Evolutionary conservation across 2,113 vertebrate species (phyloP).

Genomic region (Diadophis punctatus): DNA sequence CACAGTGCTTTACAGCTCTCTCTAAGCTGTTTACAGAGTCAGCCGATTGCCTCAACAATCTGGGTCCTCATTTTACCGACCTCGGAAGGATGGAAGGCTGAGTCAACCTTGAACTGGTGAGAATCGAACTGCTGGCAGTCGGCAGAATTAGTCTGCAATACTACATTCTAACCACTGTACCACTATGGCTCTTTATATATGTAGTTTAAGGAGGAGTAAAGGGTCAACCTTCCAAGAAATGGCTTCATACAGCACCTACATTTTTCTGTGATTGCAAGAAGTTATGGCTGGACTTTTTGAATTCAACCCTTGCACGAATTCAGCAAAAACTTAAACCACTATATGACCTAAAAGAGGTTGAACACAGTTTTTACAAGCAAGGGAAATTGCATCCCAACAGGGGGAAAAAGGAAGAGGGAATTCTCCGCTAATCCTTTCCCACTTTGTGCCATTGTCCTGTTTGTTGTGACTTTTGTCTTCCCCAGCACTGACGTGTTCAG

Average conservation of each 20-base stretch:
- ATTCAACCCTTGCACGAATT: neutral
- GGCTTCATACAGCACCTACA: neutral
- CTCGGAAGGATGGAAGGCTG: neutral
- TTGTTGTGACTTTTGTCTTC: neutral
- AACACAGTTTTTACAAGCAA: neutral
- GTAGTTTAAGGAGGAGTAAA: neutral
- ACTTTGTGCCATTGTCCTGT: neutral
- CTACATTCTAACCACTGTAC: neutral
- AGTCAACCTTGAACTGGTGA: neutral
- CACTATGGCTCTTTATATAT: neutral
- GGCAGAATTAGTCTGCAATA: neutral
- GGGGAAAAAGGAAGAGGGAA: neutral
- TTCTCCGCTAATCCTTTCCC: neutral
- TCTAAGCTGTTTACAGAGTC: neutral
- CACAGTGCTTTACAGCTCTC: neutral
- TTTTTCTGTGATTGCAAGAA: neutral
- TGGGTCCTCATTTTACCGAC: neutral
- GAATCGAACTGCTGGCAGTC: neutral
- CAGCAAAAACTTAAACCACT: neutral
- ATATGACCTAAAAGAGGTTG: neutral
- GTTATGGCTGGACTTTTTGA: neutral
- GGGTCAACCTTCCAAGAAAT: neutral
- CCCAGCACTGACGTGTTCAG: neutral
- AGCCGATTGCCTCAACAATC: neutral
- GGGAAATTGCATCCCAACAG: neutral